Conservation (phyloP, 2,888 invertebrate species). For the Dryococelus australis region DNA sequence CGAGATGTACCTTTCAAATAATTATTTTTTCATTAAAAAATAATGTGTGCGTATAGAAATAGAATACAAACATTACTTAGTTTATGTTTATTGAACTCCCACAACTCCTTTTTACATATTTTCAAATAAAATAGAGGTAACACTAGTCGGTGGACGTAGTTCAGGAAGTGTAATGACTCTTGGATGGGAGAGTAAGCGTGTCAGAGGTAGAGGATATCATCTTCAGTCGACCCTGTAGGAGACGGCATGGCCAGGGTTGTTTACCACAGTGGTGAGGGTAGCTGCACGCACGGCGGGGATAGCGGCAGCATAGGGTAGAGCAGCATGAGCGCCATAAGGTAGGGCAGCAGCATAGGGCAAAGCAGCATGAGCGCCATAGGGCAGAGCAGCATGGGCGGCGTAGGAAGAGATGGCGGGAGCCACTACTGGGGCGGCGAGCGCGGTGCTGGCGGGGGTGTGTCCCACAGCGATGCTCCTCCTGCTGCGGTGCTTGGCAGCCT, state of each 20-base stretch:
- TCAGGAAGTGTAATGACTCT: not conserved
- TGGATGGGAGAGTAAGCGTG: not conserved
- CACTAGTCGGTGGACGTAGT: not conserved
- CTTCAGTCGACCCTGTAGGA: conserved; percentile 57
- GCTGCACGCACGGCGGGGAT: conserved; percentile 50
- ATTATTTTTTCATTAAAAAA: no score
- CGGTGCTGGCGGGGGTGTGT: conserved; percentile 36
- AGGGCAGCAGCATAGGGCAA: conserved; percentile 42
- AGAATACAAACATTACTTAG: not conserved
- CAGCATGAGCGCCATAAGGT: conserved; percentile 41
- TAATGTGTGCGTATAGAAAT: no score
- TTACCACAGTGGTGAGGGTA: conserved; percentile 56
- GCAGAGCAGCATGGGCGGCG: conserved; percentile 18
- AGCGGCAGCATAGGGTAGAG: conserved; percentile 32
- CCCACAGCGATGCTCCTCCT: conserved; percentile 41
- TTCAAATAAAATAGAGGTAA: conserved; percentile 32
- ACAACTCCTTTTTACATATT: conserved; percentile 31
- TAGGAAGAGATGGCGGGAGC: conserved; percentile 41
- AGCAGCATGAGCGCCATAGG: conserved; percentile 25
- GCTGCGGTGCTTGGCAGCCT: conserved; percentile 47
- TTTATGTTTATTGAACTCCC: not conserved
- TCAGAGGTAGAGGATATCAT: not conserved
- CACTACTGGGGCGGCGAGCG: conserved; percentile 30
- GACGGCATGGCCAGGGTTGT: conserved; percentile 59
- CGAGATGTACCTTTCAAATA: no score